These are phyloP conservation scores for Macaria notata DNA, from an alignment of 2,888 invertebrate genomes.

Conservation along the genomic window DNA sequence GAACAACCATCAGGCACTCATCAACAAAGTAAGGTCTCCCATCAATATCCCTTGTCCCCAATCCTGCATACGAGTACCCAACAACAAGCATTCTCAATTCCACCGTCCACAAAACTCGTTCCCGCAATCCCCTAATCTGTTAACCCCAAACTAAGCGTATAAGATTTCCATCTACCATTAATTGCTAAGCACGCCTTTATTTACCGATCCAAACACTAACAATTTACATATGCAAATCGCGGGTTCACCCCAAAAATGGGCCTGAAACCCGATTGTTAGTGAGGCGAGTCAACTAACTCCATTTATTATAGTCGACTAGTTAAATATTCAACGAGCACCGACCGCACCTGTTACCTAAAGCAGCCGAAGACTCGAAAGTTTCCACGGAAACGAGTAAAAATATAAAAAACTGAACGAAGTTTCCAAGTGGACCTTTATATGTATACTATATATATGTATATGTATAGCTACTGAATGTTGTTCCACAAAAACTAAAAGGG, in stretches of 20 bases:
- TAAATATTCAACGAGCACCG: constrained; percentile 37
- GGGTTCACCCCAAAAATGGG: constrained; percentile 31
- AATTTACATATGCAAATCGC: constrained; percentile 32
- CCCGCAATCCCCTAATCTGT: constrained; percentile 1
- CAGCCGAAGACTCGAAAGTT: constrained; percentile 29
- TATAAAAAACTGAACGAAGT: constrained; percentile 24
- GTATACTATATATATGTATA: too few relatives aligned
- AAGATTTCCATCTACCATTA: constrained; percentile 23
- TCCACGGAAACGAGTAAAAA: constrained; percentile 24
- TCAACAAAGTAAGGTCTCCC: too few relatives aligned
- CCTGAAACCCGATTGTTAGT: constrained; percentile 37
- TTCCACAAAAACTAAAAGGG: too few relatives aligned
- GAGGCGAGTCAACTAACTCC: constrained; percentile 36
- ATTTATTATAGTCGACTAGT: constrained; percentile 36
- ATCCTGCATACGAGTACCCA: too few relatives aligned
- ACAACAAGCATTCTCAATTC: too few relatives aligned
- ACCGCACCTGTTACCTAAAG: constrained; percentile 34
- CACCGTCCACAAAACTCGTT: too few relatives aligned
- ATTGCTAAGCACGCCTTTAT: constrained; percentile 26
- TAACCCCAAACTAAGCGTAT: constrained; percentile 8
- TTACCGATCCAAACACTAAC: constrained; percentile 29
- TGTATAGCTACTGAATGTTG: too few relatives aligned
- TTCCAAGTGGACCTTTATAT: too few relatives aligned
- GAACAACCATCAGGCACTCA: too few relatives aligned
- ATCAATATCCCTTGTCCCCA: too few relatives aligned